phyloP scores from a whole-genome alignment of 1,140 invertebrate genomes.

The Subanguina moxae region DNA sequence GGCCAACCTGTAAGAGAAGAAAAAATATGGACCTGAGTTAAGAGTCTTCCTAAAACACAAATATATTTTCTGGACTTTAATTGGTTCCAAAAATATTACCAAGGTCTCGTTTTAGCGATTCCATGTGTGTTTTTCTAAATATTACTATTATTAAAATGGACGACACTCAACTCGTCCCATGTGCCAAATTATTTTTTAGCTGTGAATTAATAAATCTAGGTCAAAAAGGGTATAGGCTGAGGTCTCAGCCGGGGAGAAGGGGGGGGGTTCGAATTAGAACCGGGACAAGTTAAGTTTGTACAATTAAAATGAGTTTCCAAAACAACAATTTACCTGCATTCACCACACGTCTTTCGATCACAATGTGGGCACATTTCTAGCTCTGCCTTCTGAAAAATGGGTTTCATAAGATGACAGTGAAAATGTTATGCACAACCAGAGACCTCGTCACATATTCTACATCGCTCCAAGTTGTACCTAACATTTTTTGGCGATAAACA shows the following conservation, averaged over 20 bases:
- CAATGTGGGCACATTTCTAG: conserved; percentile 83
- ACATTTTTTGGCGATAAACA: conserved; percentile 36
- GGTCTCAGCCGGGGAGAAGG: conserved; percentile 64
- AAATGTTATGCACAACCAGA: too few species aligned
- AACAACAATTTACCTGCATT: conserved; percentile 24
- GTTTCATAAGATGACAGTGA: too few species aligned
- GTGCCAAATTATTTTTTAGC: too few species aligned
- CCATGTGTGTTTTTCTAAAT: conserved; percentile 73
- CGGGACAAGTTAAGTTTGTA: background rate
- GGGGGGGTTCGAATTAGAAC: too few species aligned
- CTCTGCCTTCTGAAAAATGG: conserved; percentile 70
- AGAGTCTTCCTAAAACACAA: conserved; percentile 72
- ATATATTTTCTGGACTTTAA: background rate
- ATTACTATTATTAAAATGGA: too few species aligned
- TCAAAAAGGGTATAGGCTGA: too few species aligned
- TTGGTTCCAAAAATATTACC: background rate
- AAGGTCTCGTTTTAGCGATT: conserved; percentile 79
- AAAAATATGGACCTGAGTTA: conserved; percentile 51
- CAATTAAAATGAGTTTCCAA: background rate
- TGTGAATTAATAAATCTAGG: too few species aligned
- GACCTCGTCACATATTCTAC: conserved; percentile 72
- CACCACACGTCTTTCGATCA: conserved; percentile 72
- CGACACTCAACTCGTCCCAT: too few species aligned
- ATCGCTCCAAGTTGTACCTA: conserved; percentile 58
- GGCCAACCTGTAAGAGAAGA: background rate